phyloP scores from a whole-genome alignment of 1,140 invertebrate genomes.

The Asbolus verrucosus region DNA sequence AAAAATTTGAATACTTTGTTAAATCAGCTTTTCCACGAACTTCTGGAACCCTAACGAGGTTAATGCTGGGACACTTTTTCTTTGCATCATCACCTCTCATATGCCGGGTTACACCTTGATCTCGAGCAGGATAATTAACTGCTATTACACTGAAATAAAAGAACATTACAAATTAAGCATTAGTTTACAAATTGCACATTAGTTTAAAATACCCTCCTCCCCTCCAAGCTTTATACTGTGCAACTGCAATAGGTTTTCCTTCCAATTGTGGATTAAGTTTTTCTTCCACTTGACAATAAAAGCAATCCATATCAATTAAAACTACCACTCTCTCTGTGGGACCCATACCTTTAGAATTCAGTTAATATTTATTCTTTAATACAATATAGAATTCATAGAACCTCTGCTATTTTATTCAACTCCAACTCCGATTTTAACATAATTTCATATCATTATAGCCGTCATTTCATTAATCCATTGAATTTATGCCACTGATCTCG shows the following conservation, averaged over 20 bases:
- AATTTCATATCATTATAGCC: too few species aligned
- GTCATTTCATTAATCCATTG: too few species aligned
- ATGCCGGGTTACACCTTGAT: slow-evolving; percentile 86
- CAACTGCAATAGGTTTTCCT: slow-evolving; percentile 93
- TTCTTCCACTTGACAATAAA: slow-evolving; percentile 97
- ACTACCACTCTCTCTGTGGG: slow-evolving; percentile 76
- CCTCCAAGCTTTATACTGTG: slow-evolving; percentile 94
- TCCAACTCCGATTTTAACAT: too few species aligned
- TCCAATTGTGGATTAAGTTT: slow-evolving; percentile 82
- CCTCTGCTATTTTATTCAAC: too few species aligned
- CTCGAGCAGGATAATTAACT: slow-evolving; percentile 95
- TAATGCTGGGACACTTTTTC: slow-evolving; percentile 87
- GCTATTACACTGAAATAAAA: slow-evolving; percentile 87
- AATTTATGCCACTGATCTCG: too few species aligned
- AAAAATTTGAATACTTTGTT: slow-evolving; percentile 76
- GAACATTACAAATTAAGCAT: too few species aligned
- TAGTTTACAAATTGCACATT: neutral
- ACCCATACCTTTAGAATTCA: slow-evolving; percentile 54
- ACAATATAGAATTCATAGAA: neutral
- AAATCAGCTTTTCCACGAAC: slow-evolving; percentile 93
- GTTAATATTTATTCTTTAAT: too few species aligned
- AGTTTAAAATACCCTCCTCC: slow-evolving; percentile 81
- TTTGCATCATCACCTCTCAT: slow-evolving; percentile 95
- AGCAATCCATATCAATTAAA: slow-evolving; percentile 98
- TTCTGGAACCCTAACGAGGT: slow-evolving; percentile 87